phyloP scores from a whole-genome alignment of 2,888 invertebrate genomes.

The Agrilus cyanescens region DNA sequence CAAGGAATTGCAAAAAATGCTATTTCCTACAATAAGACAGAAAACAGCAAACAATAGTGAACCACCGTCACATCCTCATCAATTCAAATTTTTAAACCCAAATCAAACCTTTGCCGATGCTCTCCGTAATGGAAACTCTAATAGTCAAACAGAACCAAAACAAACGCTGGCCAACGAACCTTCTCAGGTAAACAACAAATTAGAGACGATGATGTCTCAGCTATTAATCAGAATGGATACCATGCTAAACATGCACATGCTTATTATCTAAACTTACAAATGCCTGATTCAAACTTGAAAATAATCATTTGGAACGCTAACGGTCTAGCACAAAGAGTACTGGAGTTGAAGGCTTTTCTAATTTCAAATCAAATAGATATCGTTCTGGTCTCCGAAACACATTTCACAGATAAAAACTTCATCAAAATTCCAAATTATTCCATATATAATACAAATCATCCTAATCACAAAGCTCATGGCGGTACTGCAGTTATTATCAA shows the following conservation, averaged over 20 bases:
- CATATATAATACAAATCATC: neutral
- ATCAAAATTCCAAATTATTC: neutral
- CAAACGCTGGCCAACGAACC: too few species aligned
- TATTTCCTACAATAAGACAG: neutral
- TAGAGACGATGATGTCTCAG: neutral
- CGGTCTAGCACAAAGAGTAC: neutral
- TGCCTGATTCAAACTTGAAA: neutral
- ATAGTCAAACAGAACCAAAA: too few species aligned
- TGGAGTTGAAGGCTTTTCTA: neutral
- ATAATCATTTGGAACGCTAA: neutral
- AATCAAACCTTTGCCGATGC: neutral
- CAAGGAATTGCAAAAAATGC: neutral
- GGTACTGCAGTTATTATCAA: neutral
- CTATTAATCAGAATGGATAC: neutral
- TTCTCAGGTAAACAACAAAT: too few species aligned
- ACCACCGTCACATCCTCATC: neutral
- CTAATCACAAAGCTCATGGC: neutral
- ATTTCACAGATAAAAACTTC: neutral
- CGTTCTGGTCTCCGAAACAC: neutral
- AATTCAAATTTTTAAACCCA: neutral
- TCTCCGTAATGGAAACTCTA: neutral
- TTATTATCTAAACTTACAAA: neutral
- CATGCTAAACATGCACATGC: neutral
- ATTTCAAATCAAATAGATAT: neutral
- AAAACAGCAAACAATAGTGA: neutral